Evolutionary conservation across 2,113 vertebrate species (phyloP).

Genomic region (Pelmatolapia mariae): DNA sequence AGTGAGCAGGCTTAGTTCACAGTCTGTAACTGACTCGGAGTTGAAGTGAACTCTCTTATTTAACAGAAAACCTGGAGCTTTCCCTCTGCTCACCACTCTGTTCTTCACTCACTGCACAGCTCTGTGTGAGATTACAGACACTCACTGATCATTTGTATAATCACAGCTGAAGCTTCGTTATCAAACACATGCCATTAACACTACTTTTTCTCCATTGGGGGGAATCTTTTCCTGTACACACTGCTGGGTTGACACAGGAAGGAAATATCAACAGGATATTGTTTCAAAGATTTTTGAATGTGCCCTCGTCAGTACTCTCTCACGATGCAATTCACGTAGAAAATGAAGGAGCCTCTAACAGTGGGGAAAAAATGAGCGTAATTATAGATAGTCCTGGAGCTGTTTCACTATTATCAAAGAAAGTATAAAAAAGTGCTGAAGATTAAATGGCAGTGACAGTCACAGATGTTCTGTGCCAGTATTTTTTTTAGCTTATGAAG

Average conservation of each 20-base stretch:
- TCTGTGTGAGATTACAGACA: rapidly evolving
- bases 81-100: not conserved
- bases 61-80: not conserved
- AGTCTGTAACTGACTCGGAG: not conserved
- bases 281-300: not conserved
- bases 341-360: not conserved
- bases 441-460: not conserved
- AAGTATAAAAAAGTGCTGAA: not conserved
- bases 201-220: not conserved
- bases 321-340: not conserved
- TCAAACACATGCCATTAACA: not conserved
- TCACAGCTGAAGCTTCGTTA: not conserved
- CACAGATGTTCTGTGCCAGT: not conserved
- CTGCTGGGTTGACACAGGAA: not conserved
- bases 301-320: not conserved
- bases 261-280: not conserved
- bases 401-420: not conserved
- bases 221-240: not conserved
- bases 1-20: not conserved
- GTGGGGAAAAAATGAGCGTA: not conserved
- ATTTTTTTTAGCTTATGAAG: not conserved
- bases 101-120: rapidly evolving
- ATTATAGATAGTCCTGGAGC: not conserved
- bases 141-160: not conserved
- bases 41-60: not conserved